Base-by-base conservation (phyloP, 2,797 vertebrate genomes). In the Thaleichthys pacificus region DNA sequence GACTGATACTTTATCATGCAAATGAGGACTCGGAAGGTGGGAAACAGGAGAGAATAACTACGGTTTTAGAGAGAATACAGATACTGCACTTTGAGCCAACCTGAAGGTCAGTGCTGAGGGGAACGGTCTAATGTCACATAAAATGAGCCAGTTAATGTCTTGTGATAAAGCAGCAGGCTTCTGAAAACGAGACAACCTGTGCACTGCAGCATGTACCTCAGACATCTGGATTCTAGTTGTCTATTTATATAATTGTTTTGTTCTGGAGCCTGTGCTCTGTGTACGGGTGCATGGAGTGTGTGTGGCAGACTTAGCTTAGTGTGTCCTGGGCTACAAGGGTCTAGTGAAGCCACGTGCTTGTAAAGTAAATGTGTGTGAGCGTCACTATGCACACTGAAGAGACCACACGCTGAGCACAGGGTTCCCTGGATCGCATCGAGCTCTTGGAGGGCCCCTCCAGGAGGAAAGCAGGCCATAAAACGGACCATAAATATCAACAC, bases 391-490 rank as follows among this genome's bases (percentile, higher is more conserved):
- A 24, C 30, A 17, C 21, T 8, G 68, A 24, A 5, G 22, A 72
- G 77, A 74, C 68, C 63, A 72, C 82, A 73, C 72, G 69, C 5
- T 72, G 71, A 71, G 77, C 54, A 70, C 28, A 63, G 67, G 64
- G 75, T 75, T 69, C 68, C 69, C 77, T 67, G n/a, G 67, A 81
- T 67, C 73, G 62, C 22, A 72, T 51, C 35, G 70, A 47, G 70
- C 69, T 84, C 69, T 72, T 1, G n/a, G 82, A 42, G 78, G 78
- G 87, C 60, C 68, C 80, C 80, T 85, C 75, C 70, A 32, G 15
- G 68, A 77, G 75, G 80, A 64, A 77, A 72, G 66, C 74, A 35
- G 51, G 68, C 65, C 70, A 79, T 85, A 85, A 85, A 86, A 81
- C 57, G 49, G 70, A 83, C 82, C 77, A 87, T 81, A 9, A 54